Conservation (phyloP, 2,888 invertebrate genomes). For the Synergus laeviventris region DNA sequence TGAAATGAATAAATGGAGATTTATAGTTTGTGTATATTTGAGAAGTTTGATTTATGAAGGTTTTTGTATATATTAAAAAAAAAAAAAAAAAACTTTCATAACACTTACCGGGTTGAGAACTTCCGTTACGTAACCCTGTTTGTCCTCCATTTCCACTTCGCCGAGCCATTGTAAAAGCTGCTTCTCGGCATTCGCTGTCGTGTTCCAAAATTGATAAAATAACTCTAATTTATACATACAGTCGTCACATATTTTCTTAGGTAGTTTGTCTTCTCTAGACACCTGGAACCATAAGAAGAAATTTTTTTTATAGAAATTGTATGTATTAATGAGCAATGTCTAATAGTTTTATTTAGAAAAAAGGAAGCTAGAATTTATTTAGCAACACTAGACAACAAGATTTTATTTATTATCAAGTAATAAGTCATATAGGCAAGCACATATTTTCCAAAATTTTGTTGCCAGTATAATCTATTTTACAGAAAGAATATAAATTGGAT, state of each 20-base stretch:
- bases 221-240: slow-evolving; percentile 85
- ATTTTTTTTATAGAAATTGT: slow-evolving; percentile 5
- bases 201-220: slow-evolving; percentile 85
- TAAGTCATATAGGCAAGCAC: neutral
- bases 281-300: slow-evolving; percentile 77
- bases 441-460: neutral
- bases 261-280: slow-evolving; percentile 82
- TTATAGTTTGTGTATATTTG: neutral
- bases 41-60: no score
- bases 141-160: slow-evolving; percentile 69
- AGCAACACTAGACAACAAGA: no score
- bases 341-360: neutral
- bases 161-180: slow-evolving; percentile 77
- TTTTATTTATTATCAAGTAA: neutral
- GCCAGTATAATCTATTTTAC: neutral
- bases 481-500: neutral
- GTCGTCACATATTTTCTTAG: slow-evolving; percentile 84
- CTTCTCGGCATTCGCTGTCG: slow-evolving; percentile 82
- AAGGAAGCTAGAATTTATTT: no score
- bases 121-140: slow-evolving; percentile 69
- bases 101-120: slow-evolving; percentile 67
- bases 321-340: neutral
- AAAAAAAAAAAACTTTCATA: neutral
- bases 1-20: no score
- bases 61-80: no score